Conservation (phyloP, 1,140 invertebrate species). For the Phortica variegata region DNA sequence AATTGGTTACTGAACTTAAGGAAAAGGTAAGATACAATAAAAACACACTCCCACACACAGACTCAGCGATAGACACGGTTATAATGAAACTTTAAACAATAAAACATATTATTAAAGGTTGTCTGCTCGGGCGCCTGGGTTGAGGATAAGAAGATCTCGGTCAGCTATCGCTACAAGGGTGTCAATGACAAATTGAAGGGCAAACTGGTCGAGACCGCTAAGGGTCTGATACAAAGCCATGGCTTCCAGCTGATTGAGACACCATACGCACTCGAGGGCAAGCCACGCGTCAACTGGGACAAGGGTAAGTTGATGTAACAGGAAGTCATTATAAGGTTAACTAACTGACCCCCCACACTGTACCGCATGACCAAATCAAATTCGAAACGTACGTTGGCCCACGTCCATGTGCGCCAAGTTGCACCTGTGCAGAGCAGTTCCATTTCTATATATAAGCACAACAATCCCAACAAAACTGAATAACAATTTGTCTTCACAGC, state of each 20-base stretch:
- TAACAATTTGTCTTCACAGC: too few species aligned
- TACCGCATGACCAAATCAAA: too few species aligned
- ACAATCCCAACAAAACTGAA: too few species aligned
- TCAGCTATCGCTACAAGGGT: slow-evolving; percentile 87
- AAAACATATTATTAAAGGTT: slow-evolving; percentile 58
- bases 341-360: too few species aligned
- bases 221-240: slow-evolving; percentile 69
- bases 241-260: slow-evolving; percentile 78
- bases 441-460: too few species aligned
- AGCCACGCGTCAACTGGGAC: slow-evolving; percentile 87
- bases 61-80: too few species aligned
- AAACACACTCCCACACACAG: too few species aligned
- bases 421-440: too few species aligned
- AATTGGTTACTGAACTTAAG: slow-evolving; percentile 75
- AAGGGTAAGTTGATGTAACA: slow-evolving; percentile 62
- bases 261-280: slow-evolving; percentile 83
- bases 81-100: neutral
- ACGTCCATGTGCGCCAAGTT: too few species aligned
- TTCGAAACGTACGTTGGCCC: too few species aligned
- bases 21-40: slow-evolving; percentile 65
- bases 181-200: slow-evolving; percentile 69
- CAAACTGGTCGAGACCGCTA: slow-evolving; percentile 68
- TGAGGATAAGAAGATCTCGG: slow-evolving; percentile 83
- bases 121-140: slow-evolving; percentile 87
- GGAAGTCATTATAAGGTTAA: too few species aligned